Evolutionary conservation across 1,140 invertebrate species (phyloP).

Genomic region (Aphaenogaster floridana): DNA sequence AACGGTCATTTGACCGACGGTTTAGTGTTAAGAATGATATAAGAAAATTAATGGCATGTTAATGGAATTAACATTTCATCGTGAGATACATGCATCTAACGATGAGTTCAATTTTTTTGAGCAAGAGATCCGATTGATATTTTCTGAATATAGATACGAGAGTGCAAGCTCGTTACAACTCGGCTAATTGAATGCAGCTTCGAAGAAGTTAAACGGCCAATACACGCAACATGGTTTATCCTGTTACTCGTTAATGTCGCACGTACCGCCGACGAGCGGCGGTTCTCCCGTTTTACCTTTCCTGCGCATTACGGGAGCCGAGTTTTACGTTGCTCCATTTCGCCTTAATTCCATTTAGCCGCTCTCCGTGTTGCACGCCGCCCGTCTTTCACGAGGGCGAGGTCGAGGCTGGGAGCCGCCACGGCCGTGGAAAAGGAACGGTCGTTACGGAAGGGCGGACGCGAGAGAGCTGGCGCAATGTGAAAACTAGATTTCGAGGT

Average conservation of each 20-base stretch:
- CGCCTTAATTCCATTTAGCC: constrained; percentile 71
- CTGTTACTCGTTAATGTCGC: constrained; percentile 37
- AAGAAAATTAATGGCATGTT: not conserved
- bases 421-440: constrained; percentile 23
- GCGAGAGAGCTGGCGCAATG: constrained; percentile 12
- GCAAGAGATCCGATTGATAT: not conserved
- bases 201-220: constrained; percentile 35
- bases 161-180: not conserved
- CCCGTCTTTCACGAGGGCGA: constrained; percentile 8
- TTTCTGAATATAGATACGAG: not conserved
- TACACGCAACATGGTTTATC: constrained; percentile 8
- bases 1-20: no score
- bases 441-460: constrained; percentile 15
- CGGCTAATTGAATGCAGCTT: constrained; percentile 13
- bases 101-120: not conserved
- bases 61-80: not conserved
- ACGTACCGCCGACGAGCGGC: not conserved
- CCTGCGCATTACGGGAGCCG: constrained; percentile 15
- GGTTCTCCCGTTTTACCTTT: not conserved
- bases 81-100: no score
- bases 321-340: constrained; percentile 66
- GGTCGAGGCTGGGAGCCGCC: not conserved
- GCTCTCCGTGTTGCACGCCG: not conserved
- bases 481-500: constrained; percentile 47
- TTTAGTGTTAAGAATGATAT: no score